phyloP scores from a whole-genome alignment of 92 coral and sea anemone species.

The Scolanthus callimorphus region DNA sequence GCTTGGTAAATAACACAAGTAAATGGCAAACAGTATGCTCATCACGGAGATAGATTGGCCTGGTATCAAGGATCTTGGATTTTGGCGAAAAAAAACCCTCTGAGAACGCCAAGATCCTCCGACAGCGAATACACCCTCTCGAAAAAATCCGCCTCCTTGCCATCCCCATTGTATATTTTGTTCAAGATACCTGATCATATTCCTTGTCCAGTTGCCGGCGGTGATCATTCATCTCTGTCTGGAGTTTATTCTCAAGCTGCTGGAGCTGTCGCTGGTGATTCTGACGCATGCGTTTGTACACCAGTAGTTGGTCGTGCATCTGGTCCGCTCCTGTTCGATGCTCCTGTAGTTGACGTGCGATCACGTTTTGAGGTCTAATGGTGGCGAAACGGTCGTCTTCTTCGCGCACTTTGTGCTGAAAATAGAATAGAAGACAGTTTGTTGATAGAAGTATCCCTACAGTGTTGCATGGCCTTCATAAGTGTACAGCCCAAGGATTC shows the following conservation, averaged over 20 bases:
- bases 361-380: constrained; percentile 94
- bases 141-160: too few relatives aligned
- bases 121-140: too few relatives aligned
- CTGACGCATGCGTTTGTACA: constrained; percentile 93
- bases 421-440: too few relatives aligned
- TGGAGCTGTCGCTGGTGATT: constrained; percentile 85
- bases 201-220: constrained; percentile 85
- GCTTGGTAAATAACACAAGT: too few relatives aligned
- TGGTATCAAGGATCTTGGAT: too few relatives aligned
- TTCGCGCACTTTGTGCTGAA: constrained; percentile 53
- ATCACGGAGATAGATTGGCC: too few relatives aligned
- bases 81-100: too few relatives aligned
- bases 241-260: constrained; percentile 75
- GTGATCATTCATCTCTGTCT: constrained; percentile 95
- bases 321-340: constrained; percentile 82
- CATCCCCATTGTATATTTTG: not conserved
- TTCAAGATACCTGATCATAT: constrained; percentile 80
- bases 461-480: too few relatives aligned
- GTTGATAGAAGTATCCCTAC: too few relatives aligned
- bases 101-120: too few relatives aligned
- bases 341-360: constrained; percentile 86
- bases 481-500: too few relatives aligned
- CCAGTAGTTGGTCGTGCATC: constrained; percentile 92
- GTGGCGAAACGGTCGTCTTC: constrained; percentile 97
- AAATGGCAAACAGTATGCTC: too few relatives aligned